phyloP scores from a whole-genome alignment of 2,113 vertebrate species.

The Megaceryle torquata region DNA sequence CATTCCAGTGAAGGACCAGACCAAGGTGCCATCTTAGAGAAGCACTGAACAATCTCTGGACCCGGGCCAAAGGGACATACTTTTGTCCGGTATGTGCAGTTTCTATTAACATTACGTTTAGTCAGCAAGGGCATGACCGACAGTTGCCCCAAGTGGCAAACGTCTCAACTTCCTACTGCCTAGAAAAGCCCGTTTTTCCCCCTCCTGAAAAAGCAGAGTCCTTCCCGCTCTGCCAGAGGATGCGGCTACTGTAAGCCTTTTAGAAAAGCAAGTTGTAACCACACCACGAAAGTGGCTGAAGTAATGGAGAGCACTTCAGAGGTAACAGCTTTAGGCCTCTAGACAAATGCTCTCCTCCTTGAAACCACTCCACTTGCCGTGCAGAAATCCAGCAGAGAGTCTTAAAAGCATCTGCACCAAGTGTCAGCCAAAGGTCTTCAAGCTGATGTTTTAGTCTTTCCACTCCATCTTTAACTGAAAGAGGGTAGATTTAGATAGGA shows the following conservation, averaged over 20 bases:
- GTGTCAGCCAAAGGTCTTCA: not conserved
- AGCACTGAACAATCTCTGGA: not conserved
- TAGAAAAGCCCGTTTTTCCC: not conserved
- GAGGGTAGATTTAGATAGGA: not conserved
- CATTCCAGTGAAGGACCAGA: not conserved
- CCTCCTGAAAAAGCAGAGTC: not conserved
- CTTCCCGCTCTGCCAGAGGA: not conserved
- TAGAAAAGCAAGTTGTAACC: not conserved
- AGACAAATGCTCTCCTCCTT: not conserved
- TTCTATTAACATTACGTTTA: not conserved
- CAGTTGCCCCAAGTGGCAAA: not conserved
- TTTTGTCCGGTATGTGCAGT: not conserved
- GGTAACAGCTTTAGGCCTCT: not conserved
- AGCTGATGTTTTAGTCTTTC: not conserved
- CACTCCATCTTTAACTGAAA: not conserved
- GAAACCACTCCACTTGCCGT: not conserved
- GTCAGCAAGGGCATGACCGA: not conserved
- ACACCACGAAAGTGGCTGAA: accelerated
- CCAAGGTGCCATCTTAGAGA: not conserved
- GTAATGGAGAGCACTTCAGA: not conserved
- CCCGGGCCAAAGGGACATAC: not conserved
- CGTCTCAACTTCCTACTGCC: not conserved
- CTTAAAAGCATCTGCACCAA: not conserved
- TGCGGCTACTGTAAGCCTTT: not conserved
- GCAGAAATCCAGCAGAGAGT: not conserved